A percentile compares a stretch with the other conserved stretches of the same genome.
phyloP scores from a whole-genome alignment of 2,888 invertebrate genomes.

The Eledona agricola region DNA sequence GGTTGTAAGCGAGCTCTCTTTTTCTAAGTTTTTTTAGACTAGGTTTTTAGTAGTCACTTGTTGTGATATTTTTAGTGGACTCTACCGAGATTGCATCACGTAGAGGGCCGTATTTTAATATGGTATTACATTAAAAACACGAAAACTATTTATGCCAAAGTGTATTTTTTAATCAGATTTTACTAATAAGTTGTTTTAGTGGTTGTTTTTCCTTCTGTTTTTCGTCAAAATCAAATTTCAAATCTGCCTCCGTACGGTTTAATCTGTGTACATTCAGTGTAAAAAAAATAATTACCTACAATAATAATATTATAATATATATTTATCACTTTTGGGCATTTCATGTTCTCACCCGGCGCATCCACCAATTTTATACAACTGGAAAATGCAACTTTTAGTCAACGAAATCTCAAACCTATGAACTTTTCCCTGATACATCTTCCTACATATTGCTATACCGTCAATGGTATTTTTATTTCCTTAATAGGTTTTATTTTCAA shows the following conservation, averaged over 20 bases:
- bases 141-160: constrained; percentile 51
- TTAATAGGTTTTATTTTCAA: too few relatives aligned
- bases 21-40: constrained; percentile 27
- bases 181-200: constrained; percentile 40
- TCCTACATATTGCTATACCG: too few relatives aligned
- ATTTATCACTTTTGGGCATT: constrained; percentile 45
- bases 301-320: constrained; percentile 48
- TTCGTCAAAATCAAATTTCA: constrained; percentile 26
- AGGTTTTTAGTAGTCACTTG: constrained; percentile 35
- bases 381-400: too few relatives aligned
- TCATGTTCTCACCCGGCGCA: not conserved
- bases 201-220: constrained; percentile 41
- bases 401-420: too few relatives aligned
- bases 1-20: constrained; percentile 44
- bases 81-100: constrained; percentile 25
- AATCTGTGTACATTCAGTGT: constrained; percentile 49
- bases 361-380: too few relatives aligned
- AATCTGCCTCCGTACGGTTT: constrained; percentile 45
- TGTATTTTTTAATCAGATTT: constrained; percentile 50
- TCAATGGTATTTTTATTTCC: too few relatives aligned
- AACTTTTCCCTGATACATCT: too few relatives aligned
- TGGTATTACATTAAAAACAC: constrained; percentile 50
- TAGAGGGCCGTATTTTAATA: constrained; percentile 53
- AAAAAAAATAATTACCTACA: constrained; percentile 50
- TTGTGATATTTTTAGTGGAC: constrained; percentile 39